Conservation (phyloP, 2,797 vertebrate genomes). For the Microctenopoma steveboyesi region DNA sequence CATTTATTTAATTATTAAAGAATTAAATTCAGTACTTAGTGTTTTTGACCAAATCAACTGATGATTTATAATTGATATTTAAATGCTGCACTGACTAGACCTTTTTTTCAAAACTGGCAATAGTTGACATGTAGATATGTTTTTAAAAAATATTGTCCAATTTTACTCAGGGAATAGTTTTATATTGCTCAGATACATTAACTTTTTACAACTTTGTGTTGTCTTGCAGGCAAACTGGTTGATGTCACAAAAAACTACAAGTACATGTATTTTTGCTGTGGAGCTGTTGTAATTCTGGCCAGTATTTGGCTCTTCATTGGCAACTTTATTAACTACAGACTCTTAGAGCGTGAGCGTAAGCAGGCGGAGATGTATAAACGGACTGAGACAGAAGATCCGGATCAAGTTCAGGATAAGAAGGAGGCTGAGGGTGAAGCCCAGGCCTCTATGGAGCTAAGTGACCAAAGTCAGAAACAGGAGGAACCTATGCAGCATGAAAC, state of each 20-base stretch:
- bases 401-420: conserved; percentile 54
- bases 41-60: background rate
- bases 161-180: background rate
- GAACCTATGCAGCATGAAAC: conserved; percentile 91
- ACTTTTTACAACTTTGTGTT: conserved; percentile 49
- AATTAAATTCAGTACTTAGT: background rate
- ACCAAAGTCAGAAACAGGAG: conserved; percentile 65
- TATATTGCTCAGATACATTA: background rate
- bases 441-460: conserved; percentile 63
- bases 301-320: conserved; percentile 95
- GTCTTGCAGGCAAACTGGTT: conserved; percentile 91
- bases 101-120: background rate
- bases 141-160: background rate
- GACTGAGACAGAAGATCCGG: conserved; percentile 75
- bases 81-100: background rate
- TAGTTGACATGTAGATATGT: background rate
- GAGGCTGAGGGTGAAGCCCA: conserved; percentile 78
- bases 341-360: conserved; percentile 89
- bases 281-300: conserved; percentile 86
- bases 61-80: no score
- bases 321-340: conserved; percentile 94
- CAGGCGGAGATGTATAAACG: conserved; percentile 79
- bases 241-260: conserved; percentile 92
- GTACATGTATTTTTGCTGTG: conserved; percentile 94
- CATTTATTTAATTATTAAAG: no score